Base-by-base conservation (phyloP, 64 coral and sea anemone species). In the Stichodactyla helianthus region DNA sequence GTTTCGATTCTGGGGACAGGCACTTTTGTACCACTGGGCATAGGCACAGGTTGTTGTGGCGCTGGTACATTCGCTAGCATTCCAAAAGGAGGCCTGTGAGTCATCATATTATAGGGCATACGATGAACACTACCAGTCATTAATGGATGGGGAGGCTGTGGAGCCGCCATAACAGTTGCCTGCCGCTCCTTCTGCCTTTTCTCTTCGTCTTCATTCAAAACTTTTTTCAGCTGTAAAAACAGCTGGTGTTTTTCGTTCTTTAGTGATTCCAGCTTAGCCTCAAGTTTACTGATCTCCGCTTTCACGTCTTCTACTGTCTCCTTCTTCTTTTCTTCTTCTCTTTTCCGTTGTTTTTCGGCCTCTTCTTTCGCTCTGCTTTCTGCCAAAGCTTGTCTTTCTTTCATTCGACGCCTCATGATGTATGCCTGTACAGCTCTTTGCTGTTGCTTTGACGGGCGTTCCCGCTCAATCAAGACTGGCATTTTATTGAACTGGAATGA, bases 181-280 rank as follows among this genome's bases (percentile, higher is more conserved):
- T 92, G 90, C 0, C 63, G 50, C 13, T 87, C 90, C 28, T 87
- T 77, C 5, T 92, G 90, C 25, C 61, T 80, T 56, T 86, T 92
- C 6, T 87, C 67, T 78, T 95, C 94, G 53, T 95, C 90, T 78
- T 97, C 91, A 59, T 90, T 93, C 53, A 97, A 88, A 79, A 89
- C 91, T 71, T 93, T 93, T 74, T 97, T 97, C 79, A 97, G 79
- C 50, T 97, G 94, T n/a, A 89, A 89, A 88, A 97, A 97, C 50
- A 97, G 59, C 50, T 93, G 61, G 71, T 90, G 94, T 71, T 97
- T 97, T 88, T 97, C 92, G 56, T 97, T 54, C 51, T 90, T 97
- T 22, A 97, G 57, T 19, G 88, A 83, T 55, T 85, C 82, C 19
- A 97, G 64, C 20, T 97, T 97, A 12, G 56, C 74, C 76, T 96